These are phyloP conservation scores for Sebastolobus altivelis DNA, from an alignment of 2,797 vertebrate genomes.

Conservation along the genomic window DNA sequence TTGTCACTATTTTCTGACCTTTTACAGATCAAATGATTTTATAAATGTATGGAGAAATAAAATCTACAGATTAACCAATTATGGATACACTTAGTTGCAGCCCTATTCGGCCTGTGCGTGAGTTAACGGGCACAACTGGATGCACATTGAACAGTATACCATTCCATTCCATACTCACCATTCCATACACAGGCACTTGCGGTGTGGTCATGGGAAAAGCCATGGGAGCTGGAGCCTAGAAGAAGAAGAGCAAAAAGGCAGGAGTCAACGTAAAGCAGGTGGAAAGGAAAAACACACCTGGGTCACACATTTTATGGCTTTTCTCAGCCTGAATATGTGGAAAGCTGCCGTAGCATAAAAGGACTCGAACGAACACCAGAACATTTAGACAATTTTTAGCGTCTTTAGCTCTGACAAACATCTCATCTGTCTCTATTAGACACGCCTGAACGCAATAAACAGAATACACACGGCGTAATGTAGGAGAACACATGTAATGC, in stretches of 20 bases:
- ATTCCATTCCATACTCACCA: conserved; percentile 83
- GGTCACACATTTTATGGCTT: not conserved
- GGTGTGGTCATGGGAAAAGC: conserved; percentile 90
- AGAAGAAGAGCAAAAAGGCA: not conserved
- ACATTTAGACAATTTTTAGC: not conserved
- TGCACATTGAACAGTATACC: not conserved
- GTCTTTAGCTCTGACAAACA: not conserved
- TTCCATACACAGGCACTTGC: conserved; percentile 96
- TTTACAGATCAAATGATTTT: too few species aligned
- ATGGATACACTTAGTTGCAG: too few species aligned
- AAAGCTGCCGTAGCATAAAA: not conserved
- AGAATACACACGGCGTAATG: not conserved
- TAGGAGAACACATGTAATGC: conserved; percentile 29
- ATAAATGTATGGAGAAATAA: too few species aligned
- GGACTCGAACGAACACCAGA: not conserved
- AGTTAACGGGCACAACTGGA: not conserved
- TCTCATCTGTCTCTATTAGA: not conserved
- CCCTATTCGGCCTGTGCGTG: not conserved
- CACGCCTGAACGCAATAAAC: not conserved
- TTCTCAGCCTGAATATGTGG: too few species aligned
- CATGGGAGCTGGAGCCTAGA: conserved; percentile 89
- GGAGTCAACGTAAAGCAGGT: not conserved
- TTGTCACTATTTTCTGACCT: too few species aligned
- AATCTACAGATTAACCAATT: too few species aligned
- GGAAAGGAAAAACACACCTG: not conserved